These are phyloP conservation scores for Rhodophaea formosa DNA, from an alignment of 2,888 invertebrate genomes.

Conservation along the genomic window DNA sequence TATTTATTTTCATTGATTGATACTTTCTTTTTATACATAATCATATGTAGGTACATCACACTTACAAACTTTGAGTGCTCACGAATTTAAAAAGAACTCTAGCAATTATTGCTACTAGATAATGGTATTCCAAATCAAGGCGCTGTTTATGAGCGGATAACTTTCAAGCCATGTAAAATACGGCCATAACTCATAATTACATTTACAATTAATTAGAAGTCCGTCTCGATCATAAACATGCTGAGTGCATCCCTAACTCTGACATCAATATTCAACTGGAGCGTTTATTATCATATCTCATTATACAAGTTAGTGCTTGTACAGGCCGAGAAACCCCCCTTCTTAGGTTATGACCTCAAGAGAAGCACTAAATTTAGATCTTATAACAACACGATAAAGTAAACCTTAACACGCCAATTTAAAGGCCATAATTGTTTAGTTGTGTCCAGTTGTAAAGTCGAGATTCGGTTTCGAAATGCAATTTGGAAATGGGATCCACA, in stretches of 20 bases:
- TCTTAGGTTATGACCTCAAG: conserved; percentile 72
- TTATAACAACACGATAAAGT: conserved; percentile 35
- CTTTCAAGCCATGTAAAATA: not conserved
- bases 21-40: too few relatives aligned
- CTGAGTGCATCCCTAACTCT: conserved; percentile 74
- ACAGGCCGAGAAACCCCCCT: conserved; percentile 57
- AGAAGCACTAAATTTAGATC: conserved; percentile 56
- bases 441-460: conserved; percentile 61
- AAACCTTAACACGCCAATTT: conserved; percentile 35
- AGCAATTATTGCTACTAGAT: too few relatives aligned
- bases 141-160: too few relatives aligned
- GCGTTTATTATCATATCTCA: conserved; percentile 82
- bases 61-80: too few relatives aligned
- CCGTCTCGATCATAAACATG: conserved; percentile 56
- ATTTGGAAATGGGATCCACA: conserved; percentile 80
- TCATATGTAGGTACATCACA: too few relatives aligned
- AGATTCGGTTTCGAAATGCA: conserved; percentile 77
- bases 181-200: conserved; percentile 1
- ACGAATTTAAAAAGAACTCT: too few relatives aligned
- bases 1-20: too few relatives aligned
- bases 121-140: too few relatives aligned
- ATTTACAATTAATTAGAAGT: conserved; percentile 37
- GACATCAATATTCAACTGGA: conserved; percentile 78
- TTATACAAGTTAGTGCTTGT: conserved; percentile 80
- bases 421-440: conserved; percentile 38